Conservation (phyloP, 2,797 vertebrate species). For the Alectoris magna region DNA sequence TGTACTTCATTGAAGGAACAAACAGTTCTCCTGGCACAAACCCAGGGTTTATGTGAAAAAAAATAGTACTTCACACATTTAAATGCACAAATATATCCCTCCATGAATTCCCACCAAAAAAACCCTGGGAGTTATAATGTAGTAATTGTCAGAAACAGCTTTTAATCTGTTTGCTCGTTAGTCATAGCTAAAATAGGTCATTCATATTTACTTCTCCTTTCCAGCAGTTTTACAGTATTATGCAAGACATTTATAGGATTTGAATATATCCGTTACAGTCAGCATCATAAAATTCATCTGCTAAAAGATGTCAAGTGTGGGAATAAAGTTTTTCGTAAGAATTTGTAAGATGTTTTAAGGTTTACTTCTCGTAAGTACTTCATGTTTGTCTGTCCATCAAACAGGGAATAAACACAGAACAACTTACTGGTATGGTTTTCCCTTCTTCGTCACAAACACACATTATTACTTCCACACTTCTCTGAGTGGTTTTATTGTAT, state of each 20-base stretch:
- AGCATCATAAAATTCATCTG: not conserved
- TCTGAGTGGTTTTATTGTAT: conserved; percentile 97
- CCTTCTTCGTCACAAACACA: conserved; percentile 96
- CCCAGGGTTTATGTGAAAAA: not conserved
- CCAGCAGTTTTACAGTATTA: not conserved
- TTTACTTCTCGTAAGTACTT: not conserved
- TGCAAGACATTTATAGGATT: not conserved
- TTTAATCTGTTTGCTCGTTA: not conserved
- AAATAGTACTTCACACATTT: not conserved
- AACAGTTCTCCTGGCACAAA: not conserved
- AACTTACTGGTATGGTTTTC: conserved; percentile 90
- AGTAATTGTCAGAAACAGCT: conserved; percentile 42
- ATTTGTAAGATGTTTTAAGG: not conserved
- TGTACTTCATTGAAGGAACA: not conserved
- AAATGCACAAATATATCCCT: not conserved
- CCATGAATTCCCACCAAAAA: conserved; percentile 25
- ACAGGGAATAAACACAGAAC: not conserved
- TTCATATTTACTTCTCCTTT: not conserved
- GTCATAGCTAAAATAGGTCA: conserved; percentile 59
- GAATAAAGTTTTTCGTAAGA: not conserved
- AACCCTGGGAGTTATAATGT: not conserved
- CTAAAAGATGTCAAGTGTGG: not conserved
- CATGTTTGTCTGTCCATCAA: not conserved
- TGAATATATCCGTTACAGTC: not conserved
- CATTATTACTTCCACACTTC: conserved; percentile 97